A percentile compares a stretch with the other conserved stretches of the same genome.
These are phyloP conservation scores for Trichosurus vulpecula DNA, from an alignment of 2,797 vertebrate species.

Conservation along the genomic window DNA sequence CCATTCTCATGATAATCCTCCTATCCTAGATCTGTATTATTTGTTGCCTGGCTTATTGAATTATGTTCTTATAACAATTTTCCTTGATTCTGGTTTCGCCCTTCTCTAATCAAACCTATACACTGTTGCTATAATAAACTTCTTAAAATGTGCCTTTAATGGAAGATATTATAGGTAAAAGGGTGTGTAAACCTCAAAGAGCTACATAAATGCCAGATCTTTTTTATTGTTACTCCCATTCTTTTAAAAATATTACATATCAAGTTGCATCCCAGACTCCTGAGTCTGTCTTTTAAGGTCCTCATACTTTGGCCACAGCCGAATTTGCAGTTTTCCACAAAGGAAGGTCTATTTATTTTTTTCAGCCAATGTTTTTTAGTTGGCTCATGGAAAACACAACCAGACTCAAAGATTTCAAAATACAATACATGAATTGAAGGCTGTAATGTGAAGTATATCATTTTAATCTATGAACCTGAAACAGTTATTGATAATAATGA, in stretches of 20 bases:
- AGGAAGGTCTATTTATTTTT: neutral
- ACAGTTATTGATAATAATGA: neutral
- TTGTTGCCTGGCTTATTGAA: neutral
- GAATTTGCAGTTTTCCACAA: neutral
- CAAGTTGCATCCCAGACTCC: neutral
- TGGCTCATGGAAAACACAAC: neutral
- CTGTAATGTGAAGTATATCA: neutral
- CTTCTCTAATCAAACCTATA: conserved; percentile 31
- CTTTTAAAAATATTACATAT: neutral
- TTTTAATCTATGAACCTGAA: neutral
- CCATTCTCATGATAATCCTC: neutral
- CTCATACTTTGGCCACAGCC: neutral
- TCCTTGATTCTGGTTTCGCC: neutral
- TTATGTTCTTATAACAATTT: too few species aligned
- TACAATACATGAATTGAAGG: neutral
- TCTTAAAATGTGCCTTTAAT: neutral
- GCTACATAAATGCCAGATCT: neutral
- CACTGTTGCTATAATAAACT: neutral
- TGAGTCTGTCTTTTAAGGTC: neutral
- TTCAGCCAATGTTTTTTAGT: neutral
- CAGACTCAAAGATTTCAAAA: neutral
- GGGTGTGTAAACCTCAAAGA: neutral
- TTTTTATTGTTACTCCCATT: neutral
- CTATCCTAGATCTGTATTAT: neutral
- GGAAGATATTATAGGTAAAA: neutral